These are phyloP conservation scores for Mastomys natalensis DNA, from an alignment of 2,113 vertebrate genomes.

Conservation along the genomic window DNA sequence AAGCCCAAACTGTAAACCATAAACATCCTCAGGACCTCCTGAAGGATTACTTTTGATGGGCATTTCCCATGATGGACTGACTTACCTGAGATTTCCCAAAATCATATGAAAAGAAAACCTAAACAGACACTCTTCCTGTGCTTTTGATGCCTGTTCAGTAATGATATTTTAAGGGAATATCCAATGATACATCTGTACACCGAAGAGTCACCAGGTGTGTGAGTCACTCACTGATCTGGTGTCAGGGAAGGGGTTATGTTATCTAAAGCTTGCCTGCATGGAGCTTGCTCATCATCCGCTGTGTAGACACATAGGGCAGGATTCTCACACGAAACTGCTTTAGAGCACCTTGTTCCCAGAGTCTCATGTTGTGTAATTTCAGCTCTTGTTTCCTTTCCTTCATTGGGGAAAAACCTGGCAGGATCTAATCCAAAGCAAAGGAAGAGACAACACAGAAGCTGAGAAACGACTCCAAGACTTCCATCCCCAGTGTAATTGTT, in stretches of 20 bases:
- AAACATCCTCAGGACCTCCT: not conserved
- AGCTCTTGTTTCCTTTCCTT: not conserved
- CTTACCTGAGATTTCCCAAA: not conserved
- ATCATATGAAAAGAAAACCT: slow-evolving; percentile 6
- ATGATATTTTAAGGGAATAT: not conserved
- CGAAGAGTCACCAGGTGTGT: not conserved
- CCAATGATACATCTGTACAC: not conserved
- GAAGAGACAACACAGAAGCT: not conserved
- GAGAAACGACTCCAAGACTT: not conserved
- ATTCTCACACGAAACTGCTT: not conserved
- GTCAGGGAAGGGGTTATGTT: not conserved
- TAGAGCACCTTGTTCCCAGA: not conserved
- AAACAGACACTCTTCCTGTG: not conserved
- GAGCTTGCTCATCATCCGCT: not conserved
- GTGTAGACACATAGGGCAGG: not conserved
- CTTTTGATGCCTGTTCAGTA: not conserved
- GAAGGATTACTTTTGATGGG: not conserved
- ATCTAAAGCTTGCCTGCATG: not conserved
- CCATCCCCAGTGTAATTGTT: not conserved
- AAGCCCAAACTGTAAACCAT: not conserved
- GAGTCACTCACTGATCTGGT: not conserved
- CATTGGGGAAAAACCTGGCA: not conserved
- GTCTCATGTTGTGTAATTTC: not conserved
- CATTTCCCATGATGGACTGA: not conserved
- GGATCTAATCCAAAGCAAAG: not conserved